A percentile compares a stretch with the other conserved stretches of the same genome.
Evolutionary conservation across 1,140 invertebrate species (phyloP).

Genomic region (Trachymyrmex cornetzi): DNA sequence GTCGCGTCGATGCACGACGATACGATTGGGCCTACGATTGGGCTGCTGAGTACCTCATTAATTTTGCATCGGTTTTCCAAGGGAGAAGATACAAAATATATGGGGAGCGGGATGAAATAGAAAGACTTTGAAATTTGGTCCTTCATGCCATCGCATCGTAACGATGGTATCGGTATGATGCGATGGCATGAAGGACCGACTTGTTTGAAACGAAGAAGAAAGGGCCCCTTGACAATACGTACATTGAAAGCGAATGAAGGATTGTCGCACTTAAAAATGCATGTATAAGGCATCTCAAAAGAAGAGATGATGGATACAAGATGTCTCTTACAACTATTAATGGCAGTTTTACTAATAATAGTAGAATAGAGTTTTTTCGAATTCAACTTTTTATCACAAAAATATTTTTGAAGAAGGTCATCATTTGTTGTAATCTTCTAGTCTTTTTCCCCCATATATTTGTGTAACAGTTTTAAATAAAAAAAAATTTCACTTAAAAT

Average conservation of each 20-base stretch:
- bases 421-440: neutral
- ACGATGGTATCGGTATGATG: constrained; percentile 24
- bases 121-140: constrained; percentile 25
- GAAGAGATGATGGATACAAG: too few relatives aligned
- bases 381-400: neutral
- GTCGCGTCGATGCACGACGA: neutral
- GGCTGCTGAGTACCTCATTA: constrained; percentile 61
- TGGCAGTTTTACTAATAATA: too few relatives aligned
- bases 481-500: neutral
- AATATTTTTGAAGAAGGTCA: neutral
- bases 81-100: neutral
- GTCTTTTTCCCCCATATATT: neutral
- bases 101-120: constrained; percentile 10
- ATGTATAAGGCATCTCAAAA: neutral
- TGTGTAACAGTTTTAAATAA: neutral
- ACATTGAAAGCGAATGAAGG: neutral
- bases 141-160: neutral
- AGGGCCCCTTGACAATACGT: constrained; percentile 26
- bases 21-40: neutral
- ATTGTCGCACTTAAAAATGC: neutral
- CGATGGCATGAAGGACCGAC: too few relatives aligned
- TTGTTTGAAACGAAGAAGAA: constrained; percentile 44
- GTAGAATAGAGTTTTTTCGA: too few relatives aligned
- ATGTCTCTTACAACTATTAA: neutral
- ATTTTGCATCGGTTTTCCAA: constrained; percentile 42